These are phyloP conservation scores for Siniperca scherzeri DNA, from an alignment of 2,797 vertebrate species.

Conservation along the genomic window DNA sequence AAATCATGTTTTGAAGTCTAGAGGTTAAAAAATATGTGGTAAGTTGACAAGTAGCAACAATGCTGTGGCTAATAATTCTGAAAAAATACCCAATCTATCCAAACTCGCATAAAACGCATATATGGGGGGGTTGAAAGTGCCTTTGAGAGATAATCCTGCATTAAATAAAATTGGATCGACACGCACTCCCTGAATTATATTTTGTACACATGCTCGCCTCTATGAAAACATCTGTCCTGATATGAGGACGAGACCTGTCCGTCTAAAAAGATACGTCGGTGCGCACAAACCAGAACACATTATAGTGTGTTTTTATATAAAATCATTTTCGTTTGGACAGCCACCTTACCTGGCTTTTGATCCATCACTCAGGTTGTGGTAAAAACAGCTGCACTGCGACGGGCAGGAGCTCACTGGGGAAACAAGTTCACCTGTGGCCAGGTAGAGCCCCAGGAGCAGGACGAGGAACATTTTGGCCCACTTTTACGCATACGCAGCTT, in stretches of 20 bases:
- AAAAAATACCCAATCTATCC: slow-evolving; percentile 24
- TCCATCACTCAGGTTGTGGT: slow-evolving; percentile 92
- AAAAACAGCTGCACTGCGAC: slow-evolving; percentile 95
- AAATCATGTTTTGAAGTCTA: not conserved
- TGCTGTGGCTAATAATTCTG: slow-evolving; percentile 12
- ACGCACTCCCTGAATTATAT: slow-evolving; percentile 75
- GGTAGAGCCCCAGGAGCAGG: slow-evolving; percentile 86
- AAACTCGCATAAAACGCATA: slow-evolving; percentile 57
- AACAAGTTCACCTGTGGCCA: slow-evolving; percentile 82
- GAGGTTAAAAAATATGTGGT: not conserved
- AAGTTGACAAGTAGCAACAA: not conserved
- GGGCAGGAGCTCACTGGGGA: slow-evolving; percentile 86
- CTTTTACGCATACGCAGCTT: slow-evolving; percentile 78
- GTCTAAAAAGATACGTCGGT: slow-evolving; percentile 29
- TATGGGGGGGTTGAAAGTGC: slow-evolving; percentile 81
- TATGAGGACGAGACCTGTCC: slow-evolving; percentile 26
- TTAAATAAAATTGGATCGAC: slow-evolving; percentile 82
- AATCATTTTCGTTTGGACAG: not conserved
- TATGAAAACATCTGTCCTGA: slow-evolving; percentile 61
- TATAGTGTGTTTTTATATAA: not conserved
- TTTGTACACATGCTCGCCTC: slow-evolving; percentile 71
- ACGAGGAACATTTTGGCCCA: slow-evolving; percentile 82
- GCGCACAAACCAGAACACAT: slow-evolving; percentile 27
- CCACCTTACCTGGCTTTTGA: slow-evolving; percentile 92
- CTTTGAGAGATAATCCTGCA: slow-evolving; percentile 88